Evolutionary conservation across 2,888 invertebrate species (phyloP), one percentile per base, ranked within the genome.

Genomic region (Drosophila peninsularis): DNA sequence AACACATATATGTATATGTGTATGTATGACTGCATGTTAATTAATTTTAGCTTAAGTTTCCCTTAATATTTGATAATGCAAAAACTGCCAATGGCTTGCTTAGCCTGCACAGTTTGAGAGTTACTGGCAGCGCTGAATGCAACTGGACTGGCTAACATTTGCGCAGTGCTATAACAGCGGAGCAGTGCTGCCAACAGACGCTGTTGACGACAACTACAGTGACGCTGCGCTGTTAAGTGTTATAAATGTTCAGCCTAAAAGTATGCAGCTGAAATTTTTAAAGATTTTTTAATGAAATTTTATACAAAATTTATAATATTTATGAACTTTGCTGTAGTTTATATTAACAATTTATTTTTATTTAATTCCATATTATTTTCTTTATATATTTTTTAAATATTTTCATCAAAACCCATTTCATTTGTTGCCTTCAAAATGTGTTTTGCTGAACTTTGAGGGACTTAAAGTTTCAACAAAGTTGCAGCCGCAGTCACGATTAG

Each of bases 401-500:
- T n/a, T n/a, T n/a, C n/a, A n/a, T 9, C 6, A 13, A 34, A 32
- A 14, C 3, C n/a, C 19, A 2, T 9, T 14, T 3, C 2, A n/a
- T 7, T 49, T 49, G 10, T 34, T 34, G 50, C 21, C 11, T 47
- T 47, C 13, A 39, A 30, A 27, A 13, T 39, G 27, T 30, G 21
- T 21, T 50, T 34, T n/a, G n/a, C 6, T n/a, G 7, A 21, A 34
- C 5, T 44, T 34, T 1, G 36, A 19, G 10, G 34, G 42, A 32
- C 39, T 72, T 72, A 42, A 72, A 71, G 50, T 34, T 55, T 30
- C 34, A 57, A 71, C 47, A 39, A 39, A 53, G 32, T 55, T 42
- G 54, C 17, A 14, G n/a, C 50, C 44, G 61, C 56, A 66, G 75
- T 67, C 71, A 75, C 75, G 67, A 66, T 34, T 34, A 34, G 14